Conservation (phyloP, 2,888 invertebrate species). For the Cerceris rybyensis region DNA sequence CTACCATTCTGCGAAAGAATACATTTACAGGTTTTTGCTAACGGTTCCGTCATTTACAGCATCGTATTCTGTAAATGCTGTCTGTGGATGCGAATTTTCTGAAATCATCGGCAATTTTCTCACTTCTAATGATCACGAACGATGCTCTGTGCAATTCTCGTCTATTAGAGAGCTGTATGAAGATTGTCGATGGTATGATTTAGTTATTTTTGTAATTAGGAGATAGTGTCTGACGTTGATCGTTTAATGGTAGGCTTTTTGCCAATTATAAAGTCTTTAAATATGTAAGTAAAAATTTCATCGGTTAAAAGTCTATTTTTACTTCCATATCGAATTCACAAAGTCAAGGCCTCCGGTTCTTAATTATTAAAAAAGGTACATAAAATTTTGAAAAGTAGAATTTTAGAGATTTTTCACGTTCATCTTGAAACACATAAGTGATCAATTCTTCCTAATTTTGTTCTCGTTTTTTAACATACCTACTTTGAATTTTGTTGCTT, state of each 20-base stretch:
- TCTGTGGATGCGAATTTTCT: conserved; percentile 23
- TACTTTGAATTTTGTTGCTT: too few species aligned
- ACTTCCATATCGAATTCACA: too few species aligned
- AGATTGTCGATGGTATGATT: conserved; percentile 45
- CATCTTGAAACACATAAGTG: too few species aligned
- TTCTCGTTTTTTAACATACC: too few species aligned
- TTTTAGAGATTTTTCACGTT: too few species aligned
- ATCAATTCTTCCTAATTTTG: too few species aligned
- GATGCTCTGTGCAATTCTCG: conserved; percentile 48
- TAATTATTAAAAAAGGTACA: too few species aligned
- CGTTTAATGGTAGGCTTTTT: conserved; percentile 29
- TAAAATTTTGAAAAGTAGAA: too few species aligned
- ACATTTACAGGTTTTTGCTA: conserved; percentile 61
- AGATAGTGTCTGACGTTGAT: conserved; percentile 34
- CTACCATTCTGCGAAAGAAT: conserved; percentile 33
- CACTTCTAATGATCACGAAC: conserved; percentile 45
- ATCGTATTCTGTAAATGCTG: conserved; percentile 66
- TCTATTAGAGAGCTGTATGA: conserved; percentile 43
- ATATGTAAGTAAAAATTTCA: too few species aligned
- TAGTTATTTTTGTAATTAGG: conserved; percentile 51
- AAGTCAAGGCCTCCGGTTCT: too few species aligned
- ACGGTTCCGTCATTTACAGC: conserved; percentile 69
- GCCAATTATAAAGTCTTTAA: conserved; percentile 4
- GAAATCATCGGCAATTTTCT: conserved; percentile 50
- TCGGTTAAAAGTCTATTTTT: too few species aligned